Evolutionary conservation across 1,140 invertebrate genomes (phyloP).

Genomic region (Drosophila baimaii): DNA sequence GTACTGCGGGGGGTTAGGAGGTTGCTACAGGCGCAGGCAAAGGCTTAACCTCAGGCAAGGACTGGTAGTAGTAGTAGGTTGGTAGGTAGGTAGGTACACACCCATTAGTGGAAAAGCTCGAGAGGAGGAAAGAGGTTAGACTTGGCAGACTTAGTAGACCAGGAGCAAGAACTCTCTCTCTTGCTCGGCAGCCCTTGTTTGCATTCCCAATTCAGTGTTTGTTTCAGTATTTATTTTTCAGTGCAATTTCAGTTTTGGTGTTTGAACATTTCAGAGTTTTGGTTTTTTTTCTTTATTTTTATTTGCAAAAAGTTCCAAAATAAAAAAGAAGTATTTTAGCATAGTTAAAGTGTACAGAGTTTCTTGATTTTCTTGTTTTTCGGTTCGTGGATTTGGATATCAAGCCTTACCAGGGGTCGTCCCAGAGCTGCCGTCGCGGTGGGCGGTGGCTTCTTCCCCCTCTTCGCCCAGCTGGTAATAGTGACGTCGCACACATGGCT

Average conservation of each 20-base stretch:
- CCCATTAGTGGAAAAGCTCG: slow-evolving; percentile 40
- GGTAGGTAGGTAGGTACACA: no score
- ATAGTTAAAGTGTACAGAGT: slow-evolving; percentile 50
- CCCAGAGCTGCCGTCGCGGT: slow-evolving; percentile 13
- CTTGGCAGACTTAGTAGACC: slow-evolving; percentile 14
- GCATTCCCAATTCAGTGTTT: slow-evolving; percentile 29
- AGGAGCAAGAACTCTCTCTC: slow-evolving; percentile 9
- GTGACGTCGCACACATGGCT: slow-evolving; percentile 65
- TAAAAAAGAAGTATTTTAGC: slow-evolving; percentile 26
- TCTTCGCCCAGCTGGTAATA: slow-evolving; percentile 71
- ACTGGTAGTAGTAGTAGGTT: not conserved
- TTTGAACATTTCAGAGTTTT: slow-evolving; percentile 36
- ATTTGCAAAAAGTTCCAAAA: slow-evolving; percentile 45
- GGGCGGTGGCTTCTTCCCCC: slow-evolving; percentile 10
- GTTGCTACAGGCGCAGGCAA: slow-evolving; percentile 37
- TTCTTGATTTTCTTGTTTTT: slow-evolving; percentile 24
- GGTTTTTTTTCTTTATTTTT: slow-evolving; percentile 36
- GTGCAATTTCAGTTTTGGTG: slow-evolving; percentile 34
- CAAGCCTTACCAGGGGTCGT: slow-evolving; percentile 46
- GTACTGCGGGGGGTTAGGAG: slow-evolving; percentile 16
- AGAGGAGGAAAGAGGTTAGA: slow-evolving; percentile 22
- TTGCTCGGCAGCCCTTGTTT: slow-evolving; percentile 11
- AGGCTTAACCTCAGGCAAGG: slow-evolving; percentile 23
- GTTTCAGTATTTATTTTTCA: slow-evolving; percentile 6
- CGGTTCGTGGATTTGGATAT: slow-evolving; percentile 21